Base-by-base conservation (phyloP, 2,797 vertebrate genomes). In the Myotis pilosus region DNA sequence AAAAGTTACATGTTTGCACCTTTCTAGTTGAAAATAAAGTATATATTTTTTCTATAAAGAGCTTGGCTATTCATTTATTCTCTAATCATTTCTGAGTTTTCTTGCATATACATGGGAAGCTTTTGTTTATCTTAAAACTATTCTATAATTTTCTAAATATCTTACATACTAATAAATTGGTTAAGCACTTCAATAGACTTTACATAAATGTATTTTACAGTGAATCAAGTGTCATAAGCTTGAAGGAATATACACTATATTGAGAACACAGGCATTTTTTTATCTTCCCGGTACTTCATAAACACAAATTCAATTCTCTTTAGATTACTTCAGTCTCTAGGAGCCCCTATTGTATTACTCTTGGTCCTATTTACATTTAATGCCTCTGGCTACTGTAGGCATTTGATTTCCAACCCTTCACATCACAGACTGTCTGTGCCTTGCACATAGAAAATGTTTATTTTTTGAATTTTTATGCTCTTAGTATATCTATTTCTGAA, bases 1-100 rank as follows among this genome's bases (percentile, higher is more conserved):
- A 99, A 99, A 99, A 98, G 99, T 99, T 99, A 99, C 99, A 99
- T 99, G 99, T 99, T 99, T 99, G 99, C 98, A 99, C 98, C 99
- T 99, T 99, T 99, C 98, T 99, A 99, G 99, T 99, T 99, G 98
- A 98, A 99, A 99, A 99, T 99, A 99, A 99, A 99, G 98, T 99
- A 98, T 99, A 99, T 99, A 99, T 99, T 99, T 99, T 99, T 99
- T 99, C 99, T 99, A 99, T 98, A 99, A 99, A 99, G 33, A 92
- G 44, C 96, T 69, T 94, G 92, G 92, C 81, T 96, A 93, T 97
- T 98, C 89, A 76, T 96, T 98, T 94, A 71, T 57, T 57, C 94
- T 76, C 3, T 74, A 71, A 47, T 87, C 6, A 64, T 71, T 93
- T 91, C n/a, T 30, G 47, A 79, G 30, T 87, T 87, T 86, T 89